These are phyloP conservation scores for Pogonognathellus flavescens DNA, from an alignment of 1,140 invertebrate species.

Conservation along the genomic window DNA sequence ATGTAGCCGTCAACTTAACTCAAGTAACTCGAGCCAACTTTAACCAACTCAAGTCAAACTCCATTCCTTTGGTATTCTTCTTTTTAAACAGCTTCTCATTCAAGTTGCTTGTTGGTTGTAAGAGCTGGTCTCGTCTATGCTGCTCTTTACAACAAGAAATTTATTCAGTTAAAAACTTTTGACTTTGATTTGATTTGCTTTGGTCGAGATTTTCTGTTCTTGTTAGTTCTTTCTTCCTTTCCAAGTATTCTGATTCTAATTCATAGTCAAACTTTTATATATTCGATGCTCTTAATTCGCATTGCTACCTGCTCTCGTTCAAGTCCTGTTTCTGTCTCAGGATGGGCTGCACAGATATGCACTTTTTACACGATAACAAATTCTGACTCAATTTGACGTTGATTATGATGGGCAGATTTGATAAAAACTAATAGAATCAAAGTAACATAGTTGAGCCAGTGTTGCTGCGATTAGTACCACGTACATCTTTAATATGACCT, in stretches of 20 bases:
- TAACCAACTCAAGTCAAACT: constrained; percentile 21
- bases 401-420: constrained; percentile 36
- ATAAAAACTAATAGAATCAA: constrained; percentile 37
- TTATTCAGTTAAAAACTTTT: constrained; percentile 50
- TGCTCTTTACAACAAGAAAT: background rate
- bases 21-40: constrained; percentile 18
- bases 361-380: constrained; percentile 2
- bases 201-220: constrained; percentile 2
- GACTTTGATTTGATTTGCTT: constrained; percentile 47
- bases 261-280: constrained; percentile 1
- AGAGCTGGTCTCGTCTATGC: background rate
- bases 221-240: background rate
- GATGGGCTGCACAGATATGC: background rate
- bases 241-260: background rate
- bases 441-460: background rate
- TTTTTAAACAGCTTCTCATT: constrained; percentile 33
- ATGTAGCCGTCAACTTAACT: constrained; percentile 10
- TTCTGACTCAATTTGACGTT: constrained; percentile 38
- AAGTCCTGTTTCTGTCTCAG: constrained; percentile 14
- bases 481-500: too few species aligned
- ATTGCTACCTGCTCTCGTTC: background rate
- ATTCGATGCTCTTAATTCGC: background rate
- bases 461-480: too few species aligned
- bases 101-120: background rate
- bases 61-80: constrained; percentile 36